Percentiles rank a stretch among this genome's conserved stretches.
phyloP scores from a whole-genome alignment of 2,888 invertebrate species.

The Dendrolimus pini region DNA sequence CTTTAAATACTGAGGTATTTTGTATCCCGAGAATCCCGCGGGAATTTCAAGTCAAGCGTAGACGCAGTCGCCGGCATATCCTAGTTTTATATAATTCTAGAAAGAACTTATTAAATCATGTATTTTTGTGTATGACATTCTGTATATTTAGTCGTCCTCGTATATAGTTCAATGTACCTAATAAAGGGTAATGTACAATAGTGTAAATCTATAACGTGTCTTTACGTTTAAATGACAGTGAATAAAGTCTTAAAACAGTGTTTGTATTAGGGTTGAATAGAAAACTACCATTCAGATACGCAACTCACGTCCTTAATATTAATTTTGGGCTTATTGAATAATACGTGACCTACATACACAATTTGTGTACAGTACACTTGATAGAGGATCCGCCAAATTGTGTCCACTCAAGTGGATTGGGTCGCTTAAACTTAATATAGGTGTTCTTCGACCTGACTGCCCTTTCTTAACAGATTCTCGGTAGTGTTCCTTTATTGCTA shows the following conservation, averaged over 20 bases:
- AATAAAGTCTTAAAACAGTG: constrained; percentile 30
- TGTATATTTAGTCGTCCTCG: no score
- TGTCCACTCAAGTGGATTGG: constrained; percentile 45
- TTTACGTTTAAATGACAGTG: constrained; percentile 7
- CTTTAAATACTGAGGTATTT: no score
- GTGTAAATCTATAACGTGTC: no score
- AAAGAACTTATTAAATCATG: no score
- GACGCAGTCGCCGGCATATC: no score
- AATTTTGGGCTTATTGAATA: constrained; percentile 71
- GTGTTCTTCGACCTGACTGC: constrained; percentile 19
- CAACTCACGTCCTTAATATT: constrained; percentile 59
- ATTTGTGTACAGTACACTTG: constrained; percentile 33
- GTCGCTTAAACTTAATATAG: constrained; percentile 33
- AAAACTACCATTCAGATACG: constrained; percentile 40
- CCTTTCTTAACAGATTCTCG: constrained; percentile 12
- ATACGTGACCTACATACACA: constrained; percentile 60
- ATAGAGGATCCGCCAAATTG: constrained; percentile 47
- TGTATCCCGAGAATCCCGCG: no score
- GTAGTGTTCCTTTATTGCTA: no score
- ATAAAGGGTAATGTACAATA: no score
- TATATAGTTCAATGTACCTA: no score
- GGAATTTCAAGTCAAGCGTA: no score
- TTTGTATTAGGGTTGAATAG: constrained; percentile 49
- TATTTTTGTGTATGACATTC: no score
- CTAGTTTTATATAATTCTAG: no score